Evolutionary conservation across 2,888 invertebrate genomes (phyloP), one percentile per base, ranked within the genome.

Genomic region (Drosophila villosipedis): DNA sequence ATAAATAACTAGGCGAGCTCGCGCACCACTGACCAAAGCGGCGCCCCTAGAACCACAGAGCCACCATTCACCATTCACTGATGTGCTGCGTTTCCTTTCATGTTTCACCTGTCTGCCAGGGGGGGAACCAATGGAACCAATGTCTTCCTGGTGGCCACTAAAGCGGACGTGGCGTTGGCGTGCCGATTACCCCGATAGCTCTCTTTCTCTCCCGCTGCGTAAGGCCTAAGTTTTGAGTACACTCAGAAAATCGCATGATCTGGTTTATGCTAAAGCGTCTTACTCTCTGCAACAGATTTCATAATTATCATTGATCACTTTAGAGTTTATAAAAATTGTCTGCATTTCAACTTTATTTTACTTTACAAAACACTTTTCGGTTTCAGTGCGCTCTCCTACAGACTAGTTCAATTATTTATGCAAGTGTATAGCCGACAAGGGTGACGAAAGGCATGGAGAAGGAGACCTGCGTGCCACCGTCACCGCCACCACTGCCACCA

Each of bases 1-100:
- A 92, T 92, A 93, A 92, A 93, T 93, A 92, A 93, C 92, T 90
- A 90, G 86, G 79, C 79, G 62, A 76, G 41, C 72, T 73, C 54
- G 63, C 57, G 55, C 69, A 63, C 68, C 64, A 52, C 33, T 60
- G 73, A 55, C 55, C 57, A 71, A 33, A 37, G 67, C 57, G 78
- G 76, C 76, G 70, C 76, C 81, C 78, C 78, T 78, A 74, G 74
- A 76, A 59, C 37, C 31, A 30, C 12, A 19, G n/a, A 33, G 16
- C 54, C 54, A 57, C 57, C 57, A 57, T 57, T 57, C 55, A 31
- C 35, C 55, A 37, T 55, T 55, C 55, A 37, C 28, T 54, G 35
- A 39, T 58, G 28, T 57, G 39, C 16, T 30, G 75, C 80, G 83
- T 89, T 90, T 89, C 85, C 82, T 82, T 89, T 88, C 81, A 80